Evolutionary conservation across 2,888 invertebrate genomes (phyloP), one percentile per base, ranked within the genome.

Genomic region (Sinotaia quadrata): DNA sequence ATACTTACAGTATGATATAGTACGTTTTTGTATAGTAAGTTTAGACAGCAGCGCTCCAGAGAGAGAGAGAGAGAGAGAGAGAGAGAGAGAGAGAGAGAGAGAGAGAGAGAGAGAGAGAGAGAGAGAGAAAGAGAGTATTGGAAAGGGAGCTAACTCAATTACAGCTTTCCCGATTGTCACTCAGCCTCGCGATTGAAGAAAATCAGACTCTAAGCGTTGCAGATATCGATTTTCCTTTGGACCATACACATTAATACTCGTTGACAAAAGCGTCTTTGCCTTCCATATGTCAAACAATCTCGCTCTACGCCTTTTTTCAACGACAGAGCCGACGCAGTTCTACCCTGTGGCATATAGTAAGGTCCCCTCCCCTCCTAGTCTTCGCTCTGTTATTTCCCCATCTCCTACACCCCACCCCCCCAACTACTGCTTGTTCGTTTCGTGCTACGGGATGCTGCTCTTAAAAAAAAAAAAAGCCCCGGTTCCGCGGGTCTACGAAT

Each of bases 121-220:
- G 37, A 37, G 58, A 47, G 18, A 47, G 47, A 18, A 24, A 47
- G 1, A 47, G 47, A 47, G n/a, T 41, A 18, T n/a, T 47, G 18
- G 47, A 7, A 44, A 60, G 59, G 44, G 44, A 41, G 18, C 18
- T 15, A 59, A 59, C 44, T 29, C 21, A 59, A 41, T 59, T 44
- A 27, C 36, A 37, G 34, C n/a, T 8, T 21, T 36, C 34, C 36
- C 36, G 58, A 37, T 58, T 37, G 58, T 58, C 58, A 58, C 34
- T 24, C 21, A 33, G 2, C 21, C 58, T 31, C 36, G 21, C 36
- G 58, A 58, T 58, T n/a, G 58, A 52, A 52, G 52, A 58, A 36
- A 58, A 58, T 58, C 58, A 58, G 58, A 58, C 36, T 18, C 58
- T 37, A 58, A 58, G 58, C 58, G 58, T 58, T 58, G 37, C 58